Conservation (phyloP, 2,113 vertebrate genomes). For the Taurulus bubalis region DNA sequence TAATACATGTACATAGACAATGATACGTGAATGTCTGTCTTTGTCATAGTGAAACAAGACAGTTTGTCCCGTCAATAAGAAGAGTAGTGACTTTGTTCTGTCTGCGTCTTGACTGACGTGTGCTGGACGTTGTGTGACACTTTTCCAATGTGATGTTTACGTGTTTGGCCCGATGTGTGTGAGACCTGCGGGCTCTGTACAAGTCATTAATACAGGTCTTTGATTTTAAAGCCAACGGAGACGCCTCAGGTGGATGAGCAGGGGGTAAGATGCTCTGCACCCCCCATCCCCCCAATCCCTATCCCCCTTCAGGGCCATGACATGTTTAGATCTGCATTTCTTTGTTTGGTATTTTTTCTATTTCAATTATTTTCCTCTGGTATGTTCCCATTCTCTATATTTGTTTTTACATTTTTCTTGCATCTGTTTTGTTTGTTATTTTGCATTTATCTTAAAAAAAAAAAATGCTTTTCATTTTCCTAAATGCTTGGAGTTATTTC, state of each 20-base stretch:
- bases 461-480: slow-evolving; percentile 47
- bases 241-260: slow-evolving; percentile 96
- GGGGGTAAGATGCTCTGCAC: slow-evolving; percentile 94
- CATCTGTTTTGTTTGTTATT: slow-evolving; percentile 75
- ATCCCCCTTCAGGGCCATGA: slow-evolving; percentile 83
- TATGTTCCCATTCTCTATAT: slow-evolving; percentile 54
- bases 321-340: slow-evolving; percentile 85
- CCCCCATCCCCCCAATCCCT: slow-evolving; percentile 33
- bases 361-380: slow-evolving; percentile 49
- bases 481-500: slow-evolving; percentile 67
- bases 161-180: slow-evolving; percentile 63
- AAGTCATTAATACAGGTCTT: slow-evolving; percentile 86
- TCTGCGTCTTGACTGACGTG: slow-evolving; percentile 63
- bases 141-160: slow-evolving; percentile 54
- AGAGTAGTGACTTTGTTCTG: slow-evolving; percentile 71
- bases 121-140: slow-evolving; percentile 45
- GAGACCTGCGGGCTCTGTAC: slow-evolving; percentile 58
- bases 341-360: slow-evolving; percentile 55
- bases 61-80: slow-evolving; percentile 57
- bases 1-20: slow-evolving; percentile 27
- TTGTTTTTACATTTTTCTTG: slow-evolving; percentile 30
- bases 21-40: slow-evolving; percentile 63
- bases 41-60: slow-evolving; percentile 53
- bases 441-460: slow-evolving; percentile 76
- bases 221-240: slow-evolving; percentile 99